Evolutionary conservation across 2,113 vertebrate genomes (phyloP), one percentile per base, ranked within the genome.

Genomic region (Cinclus mexicanus): DNA sequence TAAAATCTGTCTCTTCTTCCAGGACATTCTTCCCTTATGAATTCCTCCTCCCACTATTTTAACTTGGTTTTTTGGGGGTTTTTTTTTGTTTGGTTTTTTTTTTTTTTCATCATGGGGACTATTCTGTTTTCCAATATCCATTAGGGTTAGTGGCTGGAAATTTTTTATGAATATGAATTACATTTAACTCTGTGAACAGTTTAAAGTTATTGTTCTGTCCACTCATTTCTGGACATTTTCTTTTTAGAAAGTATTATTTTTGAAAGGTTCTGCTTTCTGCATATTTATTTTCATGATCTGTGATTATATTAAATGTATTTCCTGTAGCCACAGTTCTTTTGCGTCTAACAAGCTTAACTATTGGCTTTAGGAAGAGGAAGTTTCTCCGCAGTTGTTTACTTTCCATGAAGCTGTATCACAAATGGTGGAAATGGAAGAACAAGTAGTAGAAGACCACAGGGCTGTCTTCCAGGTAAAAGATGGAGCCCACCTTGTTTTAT

Each of bases 371-470:
- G 99, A 99, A 93, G 99, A 99, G 70, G 99, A 99, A 80, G 99
- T 99, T 89, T 99, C 99, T 70, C 99, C 99, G 1, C 99, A 99
- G 76, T 97, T 99, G 95, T 99, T 99, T 95, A 99, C 98, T 93
- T 99, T 99, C 96, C 99, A 99, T 8, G 99, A 99, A 98, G 99
- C 99, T 31, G 99, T 99, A 31, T 99, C 99, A 65, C 99, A 99
- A 93, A 98, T 99, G 98, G 99, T 99, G 78, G 99, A 99, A 98
- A 99, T 99, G 99, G 99, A 99, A 97, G 99, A 99, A 80, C 99
- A 99, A 97, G 98, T 99, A 60, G 98, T 99, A 96, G 99, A 99
- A 98, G 99, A 99, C 95, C 99, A 99, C 97, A 98, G 99, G 78
- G 98, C 98, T 24, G 99, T 99, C 57, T 99, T 99, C 96, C 99